phyloP scores from a whole-genome alignment of 1,140 invertebrate genomes.

The Nasonia giraulti region DNA sequence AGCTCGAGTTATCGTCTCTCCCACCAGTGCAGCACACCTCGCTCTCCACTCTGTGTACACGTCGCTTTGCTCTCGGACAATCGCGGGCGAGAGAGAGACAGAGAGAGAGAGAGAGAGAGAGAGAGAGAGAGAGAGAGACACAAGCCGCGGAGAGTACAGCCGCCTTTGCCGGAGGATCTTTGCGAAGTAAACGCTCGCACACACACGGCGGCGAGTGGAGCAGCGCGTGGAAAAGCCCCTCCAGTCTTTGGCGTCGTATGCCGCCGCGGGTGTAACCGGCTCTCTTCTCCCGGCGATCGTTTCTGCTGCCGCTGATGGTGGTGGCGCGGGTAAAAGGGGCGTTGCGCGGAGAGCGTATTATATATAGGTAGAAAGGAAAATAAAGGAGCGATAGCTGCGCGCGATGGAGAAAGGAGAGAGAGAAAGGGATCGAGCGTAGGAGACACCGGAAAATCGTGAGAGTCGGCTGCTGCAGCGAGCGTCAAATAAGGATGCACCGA shows the following conservation, averaged over 20 bases:
- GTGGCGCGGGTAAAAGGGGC: not conserved
- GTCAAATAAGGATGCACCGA: not conserved
- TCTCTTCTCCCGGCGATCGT: not conserved
- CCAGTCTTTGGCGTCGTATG: not conserved
- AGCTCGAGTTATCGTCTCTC: constrained; percentile 46
- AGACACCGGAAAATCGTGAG: not conserved
- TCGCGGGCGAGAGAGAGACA: not conserved
- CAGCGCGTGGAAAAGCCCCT: not conserved
- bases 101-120: not conserved
- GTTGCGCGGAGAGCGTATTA: not conserved
- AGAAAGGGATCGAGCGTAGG: not conserved
- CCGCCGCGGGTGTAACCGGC: not conserved
- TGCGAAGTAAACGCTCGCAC: not conserved
- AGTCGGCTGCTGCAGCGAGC: not conserved
- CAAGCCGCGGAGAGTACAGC: not conserved
- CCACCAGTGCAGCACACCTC: not conserved
- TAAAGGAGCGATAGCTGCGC: not conserved
- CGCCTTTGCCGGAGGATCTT: not conserved
- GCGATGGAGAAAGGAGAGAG: not conserved
- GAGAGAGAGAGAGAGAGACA: no score
- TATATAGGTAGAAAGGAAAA: not conserved
- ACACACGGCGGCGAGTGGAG: not conserved
- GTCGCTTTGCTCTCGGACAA: not conserved
- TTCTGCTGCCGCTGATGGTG: no score
- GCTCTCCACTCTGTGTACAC: not conserved